phyloP scores from a whole-genome alignment of 1,140 invertebrate species.

The Adoxophyes honmai region DNA sequence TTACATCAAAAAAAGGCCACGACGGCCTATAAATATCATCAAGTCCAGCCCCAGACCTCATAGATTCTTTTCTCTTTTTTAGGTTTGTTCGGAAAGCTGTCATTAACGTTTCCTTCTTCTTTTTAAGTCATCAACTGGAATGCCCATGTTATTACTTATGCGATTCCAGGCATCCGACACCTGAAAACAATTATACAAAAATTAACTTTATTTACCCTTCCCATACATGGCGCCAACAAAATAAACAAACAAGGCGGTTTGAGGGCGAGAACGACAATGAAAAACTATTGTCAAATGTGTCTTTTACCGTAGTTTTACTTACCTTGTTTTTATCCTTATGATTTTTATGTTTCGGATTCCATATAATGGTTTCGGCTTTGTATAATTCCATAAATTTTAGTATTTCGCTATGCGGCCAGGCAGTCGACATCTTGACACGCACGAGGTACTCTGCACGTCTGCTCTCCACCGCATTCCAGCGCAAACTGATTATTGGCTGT shows the following conservation, averaged over 20 bases:
- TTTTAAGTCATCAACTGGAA: background rate
- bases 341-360: constrained; percentile 11
- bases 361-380: background rate
- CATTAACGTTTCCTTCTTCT: constrained; percentile 9
- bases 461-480: too few relatives aligned
- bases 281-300: too few relatives aligned
- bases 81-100: background rate
- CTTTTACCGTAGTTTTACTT: too few relatives aligned
- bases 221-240: too few relatives aligned
- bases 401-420: background rate
- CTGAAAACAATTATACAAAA: constrained; percentile 19
- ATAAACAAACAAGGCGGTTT: too few relatives aligned
- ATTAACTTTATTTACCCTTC: too few relatives aligned
- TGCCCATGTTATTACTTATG: background rate
- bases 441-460: too few relatives aligned
- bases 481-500: too few relatives aligned
- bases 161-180: background rate
- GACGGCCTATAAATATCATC: background rate
- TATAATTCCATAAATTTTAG: background rate
- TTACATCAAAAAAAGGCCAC: background rate
- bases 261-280: too few relatives aligned
- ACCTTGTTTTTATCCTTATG: constrained; percentile 14
- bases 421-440: too few relatives aligned
- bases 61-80: background rate
- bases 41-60: background rate